Evolutionary conservation across 2,113 vertebrate genomes (phyloP), one percentile per base, ranked within the genome.

Genomic region (Caretta caretta): DNA sequence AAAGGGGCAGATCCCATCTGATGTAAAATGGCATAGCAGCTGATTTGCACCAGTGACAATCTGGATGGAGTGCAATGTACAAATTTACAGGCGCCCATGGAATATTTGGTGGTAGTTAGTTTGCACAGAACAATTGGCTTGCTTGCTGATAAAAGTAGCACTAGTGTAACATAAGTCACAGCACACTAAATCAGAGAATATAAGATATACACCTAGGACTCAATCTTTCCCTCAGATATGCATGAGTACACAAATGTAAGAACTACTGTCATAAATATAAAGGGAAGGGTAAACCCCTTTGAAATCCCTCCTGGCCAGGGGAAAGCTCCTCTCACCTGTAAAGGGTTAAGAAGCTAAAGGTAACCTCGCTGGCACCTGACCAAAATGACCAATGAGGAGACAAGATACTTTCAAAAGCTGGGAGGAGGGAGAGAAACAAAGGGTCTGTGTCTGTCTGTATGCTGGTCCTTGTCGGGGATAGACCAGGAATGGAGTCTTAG

Each of bases 1-100:
- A 69, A 69, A 25, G 53, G 24, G 16, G 14, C 79, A 22, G 69
- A 31, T 75, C 75, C 27, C 65, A 50, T n/a, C 5, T 49, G 22
- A 75, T 22, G 25, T 22, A 0, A 0, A 3, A 22, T 27, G 46
- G 3, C 24, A 0, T 14, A 0, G 31, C 11, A 24, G 10, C 48
- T 20, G 79, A 53, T 78, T 69, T 86, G 19, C 4, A n/a, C 19
- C 46, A 53, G 38, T 2, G 6, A 57, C 48, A 42, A n/a, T 24
- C 13, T 12, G 80, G 5, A n/a, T 2, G 19, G 8, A 20, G 53
- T 8, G 38, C 35, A 83, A 69, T 76, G 86, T 2, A 10, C 56
- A 54, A 54, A 8, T 19, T 54, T 54, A 54, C 7, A 20, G 20
- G 42, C 8, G 75, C 81, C 0, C 0, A 17, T 38, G 85, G 89